Evolutionary conservation across 2,888 invertebrate species (phyloP).

Genomic region (Spodoptera exigua): DNA sequence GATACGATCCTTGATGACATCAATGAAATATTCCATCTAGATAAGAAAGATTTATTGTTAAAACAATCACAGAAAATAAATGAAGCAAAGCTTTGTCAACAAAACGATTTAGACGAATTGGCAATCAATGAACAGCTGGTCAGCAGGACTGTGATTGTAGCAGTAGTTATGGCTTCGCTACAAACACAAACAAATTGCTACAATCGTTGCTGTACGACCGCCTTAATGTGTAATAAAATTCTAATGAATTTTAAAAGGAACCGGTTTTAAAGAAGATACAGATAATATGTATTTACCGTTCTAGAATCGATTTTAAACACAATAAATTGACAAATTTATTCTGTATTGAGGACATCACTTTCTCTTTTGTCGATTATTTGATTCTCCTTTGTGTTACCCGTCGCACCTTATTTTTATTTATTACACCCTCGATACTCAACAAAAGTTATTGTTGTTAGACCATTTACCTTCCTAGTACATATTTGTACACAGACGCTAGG

Average conservation of each 20-base stretch:
- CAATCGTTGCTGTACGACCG: constrained; percentile 20
- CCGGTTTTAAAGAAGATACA: constrained; percentile 30
- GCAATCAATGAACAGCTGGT: constrained; percentile 27
- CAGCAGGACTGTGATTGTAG: constrained; percentile 1
- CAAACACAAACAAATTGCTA: constrained; percentile 31
- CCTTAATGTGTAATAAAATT: constrained; percentile 22
- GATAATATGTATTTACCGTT: constrained; percentile 34
- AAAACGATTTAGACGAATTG: constrained; percentile 33
- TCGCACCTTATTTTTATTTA: no score
- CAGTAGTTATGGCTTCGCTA: constrained; percentile 5
- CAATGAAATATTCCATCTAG: not conserved
- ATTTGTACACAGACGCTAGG: no score
- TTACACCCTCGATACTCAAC: no score
- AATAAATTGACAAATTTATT: constrained; percentile 4
- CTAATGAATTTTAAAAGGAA: constrained; percentile 37
- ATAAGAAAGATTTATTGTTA: not conserved
- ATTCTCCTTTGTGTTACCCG: no score
- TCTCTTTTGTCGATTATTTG: not conserved
- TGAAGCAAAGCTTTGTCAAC: constrained; percentile 25
- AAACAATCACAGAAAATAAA: constrained; percentile 7
- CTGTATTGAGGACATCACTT: constrained; percentile 19
- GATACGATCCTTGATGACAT: not conserved
- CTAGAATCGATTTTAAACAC: constrained; percentile 24
- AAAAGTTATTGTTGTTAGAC: no score
- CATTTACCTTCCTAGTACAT: no score